These are phyloP conservation scores for Nycticryphes semicollaris DNA, from an alignment of 2,113 vertebrate genomes.

Conservation along the genomic window DNA sequence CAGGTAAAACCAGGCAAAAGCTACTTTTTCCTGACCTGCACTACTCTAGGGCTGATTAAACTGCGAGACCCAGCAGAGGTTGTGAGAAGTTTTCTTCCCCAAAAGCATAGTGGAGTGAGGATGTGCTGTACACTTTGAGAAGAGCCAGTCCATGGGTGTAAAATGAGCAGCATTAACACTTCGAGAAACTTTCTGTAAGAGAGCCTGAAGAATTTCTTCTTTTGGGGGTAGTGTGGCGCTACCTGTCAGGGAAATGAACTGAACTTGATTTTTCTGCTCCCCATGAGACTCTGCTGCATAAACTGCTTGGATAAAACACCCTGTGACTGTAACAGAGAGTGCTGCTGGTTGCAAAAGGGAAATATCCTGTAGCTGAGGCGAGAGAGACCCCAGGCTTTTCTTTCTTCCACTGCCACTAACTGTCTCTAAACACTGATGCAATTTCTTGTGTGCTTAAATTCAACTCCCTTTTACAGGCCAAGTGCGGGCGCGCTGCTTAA, in stretches of 20 bases:
- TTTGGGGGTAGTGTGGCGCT: background rate
- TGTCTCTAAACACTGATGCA: background rate
- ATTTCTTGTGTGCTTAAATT: background rate
- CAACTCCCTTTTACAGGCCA: conserved; percentile 76
- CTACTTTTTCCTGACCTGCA: background rate
- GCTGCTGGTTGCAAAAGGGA: background rate
- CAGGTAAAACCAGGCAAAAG: conserved; percentile 72
- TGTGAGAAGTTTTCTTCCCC: accelerated
- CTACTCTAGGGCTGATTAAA: background rate
- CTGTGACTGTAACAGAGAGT: accelerated
- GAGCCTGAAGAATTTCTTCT: background rate
- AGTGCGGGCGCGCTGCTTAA: conserved; percentile 85
- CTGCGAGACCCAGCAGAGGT: accelerated
- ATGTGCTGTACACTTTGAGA: background rate
- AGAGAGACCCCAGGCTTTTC: background rate
- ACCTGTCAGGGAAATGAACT: background rate
- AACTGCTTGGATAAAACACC: background rate
- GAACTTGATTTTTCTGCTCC: background rate
- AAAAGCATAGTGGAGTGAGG: accelerated
- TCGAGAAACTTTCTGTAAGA: accelerated
- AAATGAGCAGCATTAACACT: background rate
- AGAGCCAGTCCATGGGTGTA: background rate
- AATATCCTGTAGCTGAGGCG: background rate
- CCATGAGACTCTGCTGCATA: accelerated
- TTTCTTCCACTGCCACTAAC: background rate